Conservation (phyloP, 2,888 invertebrate genomes). For the Mesorhabditis sp. region DNA sequence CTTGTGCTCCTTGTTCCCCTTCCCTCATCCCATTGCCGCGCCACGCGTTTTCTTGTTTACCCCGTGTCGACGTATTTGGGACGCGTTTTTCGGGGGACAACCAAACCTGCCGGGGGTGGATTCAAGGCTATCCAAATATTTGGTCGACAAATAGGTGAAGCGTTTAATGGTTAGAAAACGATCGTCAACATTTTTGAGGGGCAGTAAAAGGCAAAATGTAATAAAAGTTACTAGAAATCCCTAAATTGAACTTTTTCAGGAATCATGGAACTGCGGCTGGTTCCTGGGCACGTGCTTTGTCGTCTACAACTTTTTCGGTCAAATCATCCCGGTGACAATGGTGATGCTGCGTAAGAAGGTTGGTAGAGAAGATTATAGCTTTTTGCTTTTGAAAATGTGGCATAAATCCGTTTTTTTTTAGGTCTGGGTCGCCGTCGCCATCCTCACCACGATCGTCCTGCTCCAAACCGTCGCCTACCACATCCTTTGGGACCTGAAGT, state of each 20-base stretch:
- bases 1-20: too few species aligned
- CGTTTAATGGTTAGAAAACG: too few species aligned
- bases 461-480: slow-evolving; percentile 74
- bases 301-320: slow-evolving; percentile 87
- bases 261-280: slow-evolving; percentile 77
- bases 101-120: too few species aligned
- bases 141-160: too few species aligned
- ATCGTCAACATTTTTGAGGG: too few species aligned
- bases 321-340: slow-evolving; percentile 92
- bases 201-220: too few species aligned
- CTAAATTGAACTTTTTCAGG: slow-evolving; percentile 20
- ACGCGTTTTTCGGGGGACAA: too few species aligned
- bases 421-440: slow-evolving; percentile 76
- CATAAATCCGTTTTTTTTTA: slow-evolving; percentile 11
- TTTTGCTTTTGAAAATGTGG: background rate
- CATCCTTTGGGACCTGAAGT: slow-evolving; percentile 96
- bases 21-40: too few species aligned
- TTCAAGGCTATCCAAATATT: too few species aligned
- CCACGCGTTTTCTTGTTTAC: too few species aligned
- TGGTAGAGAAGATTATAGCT: background rate
- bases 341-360: slow-evolving; percentile 80
- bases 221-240: too few species aligned
- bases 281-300: slow-evolving; percentile 92
- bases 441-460: slow-evolving; percentile 89
- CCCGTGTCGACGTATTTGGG: too few species aligned